phyloP scores from a whole-genome alignment of 2,888 invertebrate genomes.

The Phalera bucephala region DNA sequence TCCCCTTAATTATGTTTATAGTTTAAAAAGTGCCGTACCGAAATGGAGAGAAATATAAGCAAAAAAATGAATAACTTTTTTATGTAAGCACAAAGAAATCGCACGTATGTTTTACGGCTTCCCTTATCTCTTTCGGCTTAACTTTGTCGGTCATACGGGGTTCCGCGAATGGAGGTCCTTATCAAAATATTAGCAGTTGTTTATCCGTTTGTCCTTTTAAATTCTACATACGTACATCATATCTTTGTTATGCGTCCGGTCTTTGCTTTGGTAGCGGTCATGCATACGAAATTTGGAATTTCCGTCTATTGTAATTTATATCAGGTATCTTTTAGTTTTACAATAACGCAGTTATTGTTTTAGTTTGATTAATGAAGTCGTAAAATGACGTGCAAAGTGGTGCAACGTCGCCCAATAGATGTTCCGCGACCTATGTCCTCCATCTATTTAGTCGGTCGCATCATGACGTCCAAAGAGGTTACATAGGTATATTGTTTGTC shows the following conservation, averaged over 20 bases:
- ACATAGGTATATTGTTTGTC: too few species aligned
- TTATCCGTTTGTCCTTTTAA: constrained; percentile 59
- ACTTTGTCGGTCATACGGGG: constrained; percentile 58
- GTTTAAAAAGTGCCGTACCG: constrained; percentile 4
- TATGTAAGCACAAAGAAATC: constrained; percentile 58
- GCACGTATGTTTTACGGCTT: too few species aligned
- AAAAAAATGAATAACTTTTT: constrained; percentile 42
- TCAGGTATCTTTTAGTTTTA: constrained; percentile 19
- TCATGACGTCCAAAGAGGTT: too few species aligned
- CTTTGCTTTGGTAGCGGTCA: constrained; percentile 49
- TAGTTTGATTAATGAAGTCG: too few species aligned
- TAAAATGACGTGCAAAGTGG: too few species aligned
- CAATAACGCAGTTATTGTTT: too few species aligned
- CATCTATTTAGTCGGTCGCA: too few species aligned
- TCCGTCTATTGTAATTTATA: constrained; percentile 30
- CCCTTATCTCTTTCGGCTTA: constrained; percentile 48
- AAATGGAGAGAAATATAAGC: constrained; percentile 11
- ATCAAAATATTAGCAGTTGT: constrained; percentile 70
- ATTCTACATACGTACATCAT: constrained; percentile 53
- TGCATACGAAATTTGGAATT: constrained; percentile 49
- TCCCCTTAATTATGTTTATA: too few species aligned
- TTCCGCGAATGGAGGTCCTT: too few species aligned
- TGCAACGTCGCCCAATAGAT: too few species aligned
- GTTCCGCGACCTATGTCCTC: too few species aligned
- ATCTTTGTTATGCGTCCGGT: constrained; percentile 54